Evolutionary conservation across 2,113 vertebrate genomes (phyloP), one percentile per base, ranked within the genome.

Genomic region (Sapayoa aenigma): DNA sequence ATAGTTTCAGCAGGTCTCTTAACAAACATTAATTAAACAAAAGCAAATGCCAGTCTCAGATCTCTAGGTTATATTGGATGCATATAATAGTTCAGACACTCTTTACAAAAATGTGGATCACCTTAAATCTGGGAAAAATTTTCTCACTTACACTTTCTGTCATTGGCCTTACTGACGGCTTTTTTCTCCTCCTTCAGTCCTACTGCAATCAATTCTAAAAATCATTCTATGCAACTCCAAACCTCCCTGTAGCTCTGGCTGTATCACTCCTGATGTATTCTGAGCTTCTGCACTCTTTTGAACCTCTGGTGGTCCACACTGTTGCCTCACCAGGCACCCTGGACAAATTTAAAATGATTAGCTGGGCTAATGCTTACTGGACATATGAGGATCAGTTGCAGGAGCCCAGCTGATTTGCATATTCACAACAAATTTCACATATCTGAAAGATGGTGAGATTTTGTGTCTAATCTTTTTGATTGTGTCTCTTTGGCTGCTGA

Each of bases 371-470:
- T 1, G 1, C 19, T 60, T 82, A 33, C 62, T 49, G 44, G 39
- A 41, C 5, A 21, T 20, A 17, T 0, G 5, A 33, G 52, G 62
- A 53, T 5, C 7, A 27, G 8, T 30, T 44, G 18, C 30, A n/a
- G 53, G 6, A 81, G 27, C 30, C 20, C 39, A 42, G 39, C 22
- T 68, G 22, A 72, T 52, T 31, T 59, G 81, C 1, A 1, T 59
- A 49, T 52, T 84, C 9, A 6, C 58, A 50, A 39, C 28, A 80
- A 55, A 91, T 77, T 2, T 69, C 49, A 31, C 25, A 23, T 1
- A 0, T 41, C 58, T 87, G 19, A n/a, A 65, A 60, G 39, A 20
- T 23, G 23, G 39, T 76, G 63, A 80, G 63, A 39, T 47, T 69
- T 80, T 4, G 7, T 10, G 30, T 30, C 18, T 35, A 60, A 76